These are phyloP conservation scores for Ichneumoninae sp. DNA, from an alignment of 2,888 invertebrate species.

Conservation along the genomic window DNA sequence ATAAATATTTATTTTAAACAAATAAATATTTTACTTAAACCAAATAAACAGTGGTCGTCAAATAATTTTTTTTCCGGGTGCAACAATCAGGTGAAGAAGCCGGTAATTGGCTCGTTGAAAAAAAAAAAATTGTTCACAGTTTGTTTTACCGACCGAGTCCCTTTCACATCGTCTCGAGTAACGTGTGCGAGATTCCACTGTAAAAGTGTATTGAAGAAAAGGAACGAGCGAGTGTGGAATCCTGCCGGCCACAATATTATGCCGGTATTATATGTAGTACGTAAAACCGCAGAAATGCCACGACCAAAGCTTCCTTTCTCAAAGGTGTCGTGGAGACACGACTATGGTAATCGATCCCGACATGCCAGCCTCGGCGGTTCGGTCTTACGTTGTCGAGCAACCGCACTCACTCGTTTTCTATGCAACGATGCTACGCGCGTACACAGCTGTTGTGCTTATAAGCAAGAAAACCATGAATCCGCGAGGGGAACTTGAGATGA, in stretches of 20 bases:
- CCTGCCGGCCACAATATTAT: slow-evolving; percentile 50
- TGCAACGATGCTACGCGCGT: background rate
- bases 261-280: slow-evolving; percentile 24
- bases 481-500: slow-evolving; percentile 60
- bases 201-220: background rate
- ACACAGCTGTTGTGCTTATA: slow-evolving; percentile 42
- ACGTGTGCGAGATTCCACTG: background rate
- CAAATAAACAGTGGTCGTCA: too few relatives aligned
- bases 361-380: slow-evolving; percentile 59
- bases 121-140: background rate
- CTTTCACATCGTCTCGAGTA: background rate
- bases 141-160: too few relatives aligned
- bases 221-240: slow-evolving; percentile 5
- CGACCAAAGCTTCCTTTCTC: slow-evolving; percentile 28
- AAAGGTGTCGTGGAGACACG: slow-evolving; percentile 53
- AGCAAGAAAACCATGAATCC: slow-evolving; percentile 56
- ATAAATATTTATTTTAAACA: too few relatives aligned
- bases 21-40: too few relatives aligned
- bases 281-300: slow-evolving; percentile 63
- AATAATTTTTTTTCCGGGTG: background rate
- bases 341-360: slow-evolving; percentile 65
- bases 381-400: slow-evolving; percentile 37
- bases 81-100: too few relatives aligned
- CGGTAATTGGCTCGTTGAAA: background rate
- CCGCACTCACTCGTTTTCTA: slow-evolving; percentile 33